These are phyloP conservation scores for Cheilosia vulpina DNA, from an alignment of 2,888 invertebrate species.

Conservation along the genomic window DNA sequence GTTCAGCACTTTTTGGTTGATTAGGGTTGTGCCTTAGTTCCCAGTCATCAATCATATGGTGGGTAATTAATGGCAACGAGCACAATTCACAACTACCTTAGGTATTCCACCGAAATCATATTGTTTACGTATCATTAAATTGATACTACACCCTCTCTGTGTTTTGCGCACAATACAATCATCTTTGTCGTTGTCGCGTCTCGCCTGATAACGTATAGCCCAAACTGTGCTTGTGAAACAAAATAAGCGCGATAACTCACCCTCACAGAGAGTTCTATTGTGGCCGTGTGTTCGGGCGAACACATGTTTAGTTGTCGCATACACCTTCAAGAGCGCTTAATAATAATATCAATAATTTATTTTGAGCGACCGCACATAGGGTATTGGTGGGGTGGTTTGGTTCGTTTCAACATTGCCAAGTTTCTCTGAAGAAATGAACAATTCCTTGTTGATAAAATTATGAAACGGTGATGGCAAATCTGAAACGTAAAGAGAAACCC, in stretches of 20 bases:
- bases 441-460: no score
- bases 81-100: neutral
- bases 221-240: conserved; percentile 20
- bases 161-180: conserved; percentile 21
- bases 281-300: conserved; percentile 32
- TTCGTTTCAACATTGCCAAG: neutral
- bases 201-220: conserved; percentile 48
- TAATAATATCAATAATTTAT: conserved; percentile 55
- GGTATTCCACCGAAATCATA: neutral
- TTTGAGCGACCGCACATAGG: conserved; percentile 32
- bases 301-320: conserved; percentile 51
- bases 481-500: no score
- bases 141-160: conserved; percentile 30
- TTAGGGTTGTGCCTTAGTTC: neutral
- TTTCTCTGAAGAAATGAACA: no score
- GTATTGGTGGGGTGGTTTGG: conserved; percentile 12
- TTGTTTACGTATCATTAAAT: conserved; percentile 57
- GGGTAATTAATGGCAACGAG: conserved; percentile 44
- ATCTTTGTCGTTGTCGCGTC: conserved; percentile 23
- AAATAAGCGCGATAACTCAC: conserved; percentile 56
- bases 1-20: neutral
- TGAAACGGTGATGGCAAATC: no score
- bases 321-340: conserved; percentile 52
- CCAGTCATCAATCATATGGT: conserved; percentile 11
- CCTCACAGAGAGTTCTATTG: conserved; percentile 35